Evolutionary conservation across 2,797 vertebrate species (phyloP).

Genomic region (Cyprinodon diabolis): DNA sequence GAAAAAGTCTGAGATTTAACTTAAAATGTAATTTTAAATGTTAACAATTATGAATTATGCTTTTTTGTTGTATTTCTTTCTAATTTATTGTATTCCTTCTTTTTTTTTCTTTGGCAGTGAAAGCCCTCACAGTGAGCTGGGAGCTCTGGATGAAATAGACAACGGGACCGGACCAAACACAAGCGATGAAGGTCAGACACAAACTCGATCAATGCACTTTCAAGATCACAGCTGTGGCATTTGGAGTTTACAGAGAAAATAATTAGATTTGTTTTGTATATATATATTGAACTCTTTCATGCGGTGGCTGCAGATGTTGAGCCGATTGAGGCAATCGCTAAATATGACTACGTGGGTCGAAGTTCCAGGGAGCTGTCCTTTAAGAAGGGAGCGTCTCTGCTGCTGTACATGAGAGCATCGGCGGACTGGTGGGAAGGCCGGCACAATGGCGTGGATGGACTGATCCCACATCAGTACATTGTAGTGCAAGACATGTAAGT

Average conservation of each 20-base stretch:
- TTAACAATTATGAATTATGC: neutral
- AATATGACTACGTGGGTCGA: slow-evolving; percentile 95
- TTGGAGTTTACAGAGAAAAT: slow-evolving; percentile 3
- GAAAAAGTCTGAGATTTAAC: neutral
- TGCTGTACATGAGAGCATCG: slow-evolving; percentile 94
- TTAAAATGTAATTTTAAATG: too few species aligned
- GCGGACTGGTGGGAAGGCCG: slow-evolving; percentile 99
- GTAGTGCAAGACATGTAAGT: slow-evolving; percentile 99
- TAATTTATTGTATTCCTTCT: neutral
- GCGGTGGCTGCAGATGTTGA: slow-evolving; percentile 87
- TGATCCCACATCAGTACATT: slow-evolving; percentile 99
- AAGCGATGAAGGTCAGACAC: slow-evolving; percentile 89
- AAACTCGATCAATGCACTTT: slow-evolving; percentile 14
- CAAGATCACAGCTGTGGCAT: neutral
- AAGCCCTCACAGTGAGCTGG: slow-evolving; percentile 94
- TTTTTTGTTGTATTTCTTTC: neutral
- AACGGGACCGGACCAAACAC: slow-evolving; percentile 94
- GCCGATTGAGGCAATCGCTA: slow-evolving; percentile 98
- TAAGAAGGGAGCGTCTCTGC: slow-evolving; percentile 95
- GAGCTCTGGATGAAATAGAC: slow-evolving; percentile 91
- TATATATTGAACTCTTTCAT: neutral
- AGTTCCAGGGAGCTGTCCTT: slow-evolving; percentile 95
- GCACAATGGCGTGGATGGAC: slow-evolving; percentile 95
- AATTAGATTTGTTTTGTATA: neutral
- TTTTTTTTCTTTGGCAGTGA: slow-evolving; percentile 73